Evolutionary conservation across 2,888 invertebrate species (phyloP).

Genomic region (Aricia artaxerxes): DNA sequence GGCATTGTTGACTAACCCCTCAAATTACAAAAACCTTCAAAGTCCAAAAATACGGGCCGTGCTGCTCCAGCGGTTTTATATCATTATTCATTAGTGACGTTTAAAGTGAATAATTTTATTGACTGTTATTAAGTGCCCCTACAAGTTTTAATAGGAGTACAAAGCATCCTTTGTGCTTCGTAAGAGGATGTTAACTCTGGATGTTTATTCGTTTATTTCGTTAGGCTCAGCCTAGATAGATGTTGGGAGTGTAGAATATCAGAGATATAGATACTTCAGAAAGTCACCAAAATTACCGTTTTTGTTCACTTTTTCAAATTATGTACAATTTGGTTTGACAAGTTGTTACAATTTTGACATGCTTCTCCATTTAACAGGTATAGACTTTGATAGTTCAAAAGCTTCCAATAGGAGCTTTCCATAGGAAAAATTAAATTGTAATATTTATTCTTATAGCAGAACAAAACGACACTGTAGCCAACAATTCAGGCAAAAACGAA

Average conservation of each 20-base stretch:
- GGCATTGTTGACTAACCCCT: background rate
- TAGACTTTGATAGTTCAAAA: too few species aligned
- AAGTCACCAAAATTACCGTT: background rate
- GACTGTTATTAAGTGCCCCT: constrained; percentile 19
- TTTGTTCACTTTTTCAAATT: too few species aligned
- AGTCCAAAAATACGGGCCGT: background rate
- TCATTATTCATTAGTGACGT: background rate
- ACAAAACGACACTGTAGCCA: background rate
- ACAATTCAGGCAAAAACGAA: background rate
- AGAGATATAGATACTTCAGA: background rate
- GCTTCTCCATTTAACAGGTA: background rate
- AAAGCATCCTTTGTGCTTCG: constrained; percentile 12
- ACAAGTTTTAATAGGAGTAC: constrained; percentile 14
- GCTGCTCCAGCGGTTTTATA: constrained; percentile 4
- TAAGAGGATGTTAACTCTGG: constrained; percentile 1
- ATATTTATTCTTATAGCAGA: background rate
- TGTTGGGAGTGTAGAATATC: background rate
- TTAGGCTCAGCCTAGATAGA: background rate
- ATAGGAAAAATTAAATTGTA: background rate
- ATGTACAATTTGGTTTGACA: background rate
- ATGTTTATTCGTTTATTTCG: background rate
- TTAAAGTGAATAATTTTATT: constrained; percentile 17
- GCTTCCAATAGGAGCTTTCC: too few species aligned
- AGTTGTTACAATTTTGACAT: too few species aligned
- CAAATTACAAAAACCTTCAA: background rate